Conservation (phyloP, 2,888 invertebrate genomes). For the Ditylenchus weischeri region DNA sequence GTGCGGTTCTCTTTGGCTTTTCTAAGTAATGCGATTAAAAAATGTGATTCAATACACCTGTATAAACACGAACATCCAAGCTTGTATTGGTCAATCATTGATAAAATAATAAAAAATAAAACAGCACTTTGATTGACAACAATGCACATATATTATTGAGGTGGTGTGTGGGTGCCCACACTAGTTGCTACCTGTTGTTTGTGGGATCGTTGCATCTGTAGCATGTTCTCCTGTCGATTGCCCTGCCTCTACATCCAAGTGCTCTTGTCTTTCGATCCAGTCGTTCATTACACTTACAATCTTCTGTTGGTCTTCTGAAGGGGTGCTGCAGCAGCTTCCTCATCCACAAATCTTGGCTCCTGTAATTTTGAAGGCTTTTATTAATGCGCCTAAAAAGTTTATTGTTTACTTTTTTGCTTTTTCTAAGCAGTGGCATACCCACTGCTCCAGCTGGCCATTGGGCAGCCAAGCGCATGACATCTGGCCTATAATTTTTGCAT, state of each 20-base stretch:
- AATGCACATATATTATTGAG: no score
- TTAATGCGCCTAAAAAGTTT: no score
- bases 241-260: not conserved
- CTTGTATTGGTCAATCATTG: no score
- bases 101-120: no score
- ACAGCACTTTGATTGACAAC: no score
- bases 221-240: not conserved
- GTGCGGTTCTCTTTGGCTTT: not conserved
- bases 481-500: not conserved
- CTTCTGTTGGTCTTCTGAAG: constrained; percentile 22
- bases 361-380: not conserved
- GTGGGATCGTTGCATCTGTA: constrained; percentile 7
- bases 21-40: not conserved
- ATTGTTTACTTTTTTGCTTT: constrained; percentile 3
- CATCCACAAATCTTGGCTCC: constrained; percentile 15
- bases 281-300: constrained; percentile 29
- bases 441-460: constrained; percentile 33
- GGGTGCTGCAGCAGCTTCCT: constrained; percentile 5
- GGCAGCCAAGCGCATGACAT: constrained; percentile 2
- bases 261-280: constrained; percentile 23
- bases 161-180: no score
- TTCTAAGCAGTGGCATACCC: constrained; percentile 26
- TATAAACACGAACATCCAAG: no score
- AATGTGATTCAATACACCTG: no score
- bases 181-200: not conserved